These are phyloP conservation scores for Calidris pygmaea DNA, from an alignment of 2,113 vertebrate genomes.

Conservation along the genomic window DNA sequence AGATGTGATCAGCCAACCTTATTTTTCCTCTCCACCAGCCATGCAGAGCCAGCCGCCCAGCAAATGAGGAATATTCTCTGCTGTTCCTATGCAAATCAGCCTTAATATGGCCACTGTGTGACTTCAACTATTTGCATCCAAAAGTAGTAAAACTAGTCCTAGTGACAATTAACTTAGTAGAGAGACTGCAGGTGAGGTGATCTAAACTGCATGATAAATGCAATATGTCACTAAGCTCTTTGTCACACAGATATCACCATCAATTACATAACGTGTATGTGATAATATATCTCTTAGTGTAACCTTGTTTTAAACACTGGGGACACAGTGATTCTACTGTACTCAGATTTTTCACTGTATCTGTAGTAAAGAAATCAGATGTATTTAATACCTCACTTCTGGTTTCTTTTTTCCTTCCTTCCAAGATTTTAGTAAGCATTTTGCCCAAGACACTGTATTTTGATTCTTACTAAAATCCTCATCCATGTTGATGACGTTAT, in stretches of 20 bases:
- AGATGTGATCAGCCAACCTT: not conserved
- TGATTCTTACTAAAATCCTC: not conserved
- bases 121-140: not conserved
- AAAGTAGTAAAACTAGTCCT: not conserved
- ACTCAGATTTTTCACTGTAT: not conserved
- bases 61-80: not conserved
- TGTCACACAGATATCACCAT: not conserved
- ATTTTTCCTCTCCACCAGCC: not conserved
- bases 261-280: not conserved
- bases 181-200: not conserved
- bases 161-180: not conserved
- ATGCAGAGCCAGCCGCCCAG: not conserved
- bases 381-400: not conserved
- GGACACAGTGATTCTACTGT: not conserved
- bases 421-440: not conserved
- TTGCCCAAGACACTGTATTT: not conserved
- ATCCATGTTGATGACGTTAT: not conserved
- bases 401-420: not conserved
- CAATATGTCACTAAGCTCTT: not conserved
- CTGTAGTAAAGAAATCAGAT: not conserved
- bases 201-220: not conserved
- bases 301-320: not conserved
- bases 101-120: not conserved
- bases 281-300: not conserved
- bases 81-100: not conserved